A percentile compares a stretch with the other conserved stretches of the same genome.
phyloP scores from a whole-genome alignment of 2,113 vertebrate species.

The Tragelaphus strepsiceros region DNA sequence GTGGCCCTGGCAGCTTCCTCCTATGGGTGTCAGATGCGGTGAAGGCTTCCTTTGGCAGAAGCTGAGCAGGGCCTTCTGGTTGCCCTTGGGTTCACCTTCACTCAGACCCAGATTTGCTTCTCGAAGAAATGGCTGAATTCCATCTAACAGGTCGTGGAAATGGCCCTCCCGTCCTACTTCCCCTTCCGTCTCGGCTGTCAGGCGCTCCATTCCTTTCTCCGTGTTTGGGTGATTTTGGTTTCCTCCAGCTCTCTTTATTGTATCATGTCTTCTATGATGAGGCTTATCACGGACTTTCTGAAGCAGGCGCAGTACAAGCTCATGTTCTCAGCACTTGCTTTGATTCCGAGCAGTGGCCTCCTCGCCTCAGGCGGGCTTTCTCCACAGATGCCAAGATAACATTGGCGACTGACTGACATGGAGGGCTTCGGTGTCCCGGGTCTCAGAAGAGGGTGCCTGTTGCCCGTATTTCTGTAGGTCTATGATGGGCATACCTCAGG shows the following conservation, averaged over 20 bases:
- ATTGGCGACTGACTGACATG: not conserved
- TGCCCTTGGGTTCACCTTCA: not conserved
- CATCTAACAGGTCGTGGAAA: too few species aligned
- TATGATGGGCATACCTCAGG: not conserved
- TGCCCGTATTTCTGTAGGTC: not conserved
- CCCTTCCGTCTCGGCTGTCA: not conserved
- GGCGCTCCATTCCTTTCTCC: not conserved
- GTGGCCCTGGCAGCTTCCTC: not conserved
- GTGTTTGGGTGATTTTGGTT: not conserved
- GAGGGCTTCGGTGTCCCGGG: not conserved
- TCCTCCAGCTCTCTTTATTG: not conserved
- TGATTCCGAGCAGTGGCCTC: not conserved
- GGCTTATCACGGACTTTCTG: not conserved
- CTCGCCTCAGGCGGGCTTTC: fast-evolving
- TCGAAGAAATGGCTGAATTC: not conserved
- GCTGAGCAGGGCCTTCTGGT: not conserved
- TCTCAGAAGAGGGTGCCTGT: not conserved
- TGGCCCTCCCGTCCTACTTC: not conserved
- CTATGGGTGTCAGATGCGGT: fast-evolving
- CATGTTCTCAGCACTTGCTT: not conserved
- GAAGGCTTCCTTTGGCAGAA: not conserved
- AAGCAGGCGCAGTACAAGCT: not conserved
- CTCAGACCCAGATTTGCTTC: not conserved
- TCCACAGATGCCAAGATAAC: not conserved
- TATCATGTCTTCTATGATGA: not conserved